Evolutionary conservation across 1,140 invertebrate genomes (phyloP).

Genomic region (Vollenhovia emeryi): DNA sequence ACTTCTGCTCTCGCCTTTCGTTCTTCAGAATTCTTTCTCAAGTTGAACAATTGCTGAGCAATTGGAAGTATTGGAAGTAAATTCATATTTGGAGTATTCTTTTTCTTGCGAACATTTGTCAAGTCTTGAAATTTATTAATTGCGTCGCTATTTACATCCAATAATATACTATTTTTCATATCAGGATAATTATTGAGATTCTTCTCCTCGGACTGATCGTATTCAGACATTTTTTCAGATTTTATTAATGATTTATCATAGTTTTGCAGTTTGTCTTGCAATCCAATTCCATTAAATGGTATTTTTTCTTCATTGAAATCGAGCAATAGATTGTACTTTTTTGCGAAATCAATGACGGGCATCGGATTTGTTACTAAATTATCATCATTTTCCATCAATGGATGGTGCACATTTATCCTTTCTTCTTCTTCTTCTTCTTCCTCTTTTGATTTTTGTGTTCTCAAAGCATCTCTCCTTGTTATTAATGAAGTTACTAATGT

Average conservation of each 20-base stretch:
- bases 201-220: neutral
- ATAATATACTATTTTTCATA: neutral
- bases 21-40: neutral
- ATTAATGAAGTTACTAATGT: neutral
- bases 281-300: neutral
- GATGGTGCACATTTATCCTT: conserved; percentile 1
- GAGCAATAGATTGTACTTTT: conserved; percentile 70
- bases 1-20: neutral
- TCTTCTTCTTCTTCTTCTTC: neutral
- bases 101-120: conserved; percentile 16
- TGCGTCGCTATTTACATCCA: neutral
- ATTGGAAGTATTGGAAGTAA: neutral
- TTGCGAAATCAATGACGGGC: conserved; percentile 68
- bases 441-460: conserved; percentile 2
- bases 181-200: neutral
- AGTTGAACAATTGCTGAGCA: neutral
- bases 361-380: conserved; percentile 50
- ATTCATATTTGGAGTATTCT: neutral
- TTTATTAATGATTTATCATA: neutral
- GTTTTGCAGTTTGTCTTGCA: neutral
- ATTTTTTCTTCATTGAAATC: conserved; percentile 46
- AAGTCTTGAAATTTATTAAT: neutral
- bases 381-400: conserved; percentile 16
- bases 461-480: neutral
- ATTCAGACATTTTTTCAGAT: neutral